Evolutionary conservation across 2,113 vertebrate species (phyloP).

Genomic region (Xenopus borealis): DNA sequence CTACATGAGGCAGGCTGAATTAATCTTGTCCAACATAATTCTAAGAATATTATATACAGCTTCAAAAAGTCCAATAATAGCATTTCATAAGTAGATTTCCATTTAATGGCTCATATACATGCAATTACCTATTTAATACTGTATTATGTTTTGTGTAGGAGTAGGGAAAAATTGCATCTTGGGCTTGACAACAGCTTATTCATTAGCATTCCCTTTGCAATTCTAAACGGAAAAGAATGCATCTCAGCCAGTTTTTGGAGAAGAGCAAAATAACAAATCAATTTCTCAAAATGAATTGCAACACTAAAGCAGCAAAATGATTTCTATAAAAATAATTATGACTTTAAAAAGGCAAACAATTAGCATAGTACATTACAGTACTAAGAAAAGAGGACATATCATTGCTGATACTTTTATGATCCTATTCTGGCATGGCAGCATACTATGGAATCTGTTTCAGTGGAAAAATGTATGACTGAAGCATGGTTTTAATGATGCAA

Average conservation of each 20-base stretch:
- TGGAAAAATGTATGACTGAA: slow-evolving; percentile 62
- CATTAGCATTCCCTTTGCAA: slow-evolving; percentile 5
- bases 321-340: slow-evolving; percentile 49
- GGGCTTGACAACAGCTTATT: background rate
- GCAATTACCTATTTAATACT: no score
- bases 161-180: background rate
- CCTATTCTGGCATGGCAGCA: slow-evolving; percentile 53
- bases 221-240: background rate
- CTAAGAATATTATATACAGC: no score
- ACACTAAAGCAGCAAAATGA: slow-evolving; percentile 46
- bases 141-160: background rate
- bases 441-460: slow-evolving; percentile 54
- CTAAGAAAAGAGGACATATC: slow-evolving; percentile 23
- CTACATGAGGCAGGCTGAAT: no score
- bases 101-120: no score
- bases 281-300: slow-evolving; percentile 45
- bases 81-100: no score
- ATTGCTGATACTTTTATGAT: slow-evolving; percentile 42
- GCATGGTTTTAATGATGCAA: slow-evolving; percentile 57
- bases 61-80: no score
- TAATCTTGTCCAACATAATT: no score
- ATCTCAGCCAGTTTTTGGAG: slow-evolving; percentile 24
- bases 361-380: slow-evolving; percentile 45
- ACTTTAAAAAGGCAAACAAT: slow-evolving; percentile 44
- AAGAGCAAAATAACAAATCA: slow-evolving; percentile 25